phyloP scores from a whole-genome alignment of 2,888 invertebrate species.

The Cerceris ruficornis region DNA sequence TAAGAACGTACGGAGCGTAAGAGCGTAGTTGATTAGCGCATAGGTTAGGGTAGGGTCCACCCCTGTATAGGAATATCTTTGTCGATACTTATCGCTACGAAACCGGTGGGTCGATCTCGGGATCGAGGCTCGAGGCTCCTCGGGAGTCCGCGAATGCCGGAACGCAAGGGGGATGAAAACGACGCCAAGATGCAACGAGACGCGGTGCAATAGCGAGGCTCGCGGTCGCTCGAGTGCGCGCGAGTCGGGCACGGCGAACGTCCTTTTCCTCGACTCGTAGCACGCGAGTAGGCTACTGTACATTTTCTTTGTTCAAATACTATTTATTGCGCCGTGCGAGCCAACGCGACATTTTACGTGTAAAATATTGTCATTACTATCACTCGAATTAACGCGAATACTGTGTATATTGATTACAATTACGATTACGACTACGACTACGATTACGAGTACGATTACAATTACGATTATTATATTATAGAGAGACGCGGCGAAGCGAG shows the following conservation, averaged over 20 bases:
- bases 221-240: conserved; percentile 49
- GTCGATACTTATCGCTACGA: conserved; percentile 76
- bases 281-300: conserved; percentile 77
- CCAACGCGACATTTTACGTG: conserved; percentile 78
- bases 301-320: conserved; percentile 78
- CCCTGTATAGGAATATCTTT: conserved; percentile 81
- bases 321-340: conserved; percentile 80
- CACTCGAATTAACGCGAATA: conserved; percentile 79
- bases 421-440: conserved; percentile 65
- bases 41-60: conserved; percentile 74
- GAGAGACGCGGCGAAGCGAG: conserved; percentile 23
- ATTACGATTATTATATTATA: conserved; percentile 66
- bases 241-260: conserved; percentile 44
- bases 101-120: conserved; percentile 64
- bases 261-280: conserved; percentile 54
- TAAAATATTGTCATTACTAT: conserved; percentile 81
- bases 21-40: conserved; percentile 77
- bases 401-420: conserved; percentile 78
- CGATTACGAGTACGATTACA: conserved; percentile 69
- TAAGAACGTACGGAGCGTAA: conserved; percentile 61
- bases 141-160: conserved; percentile 38
- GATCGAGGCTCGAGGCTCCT: conserved; percentile 48
- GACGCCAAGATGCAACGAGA: conserved; percentile 23
- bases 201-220: conserved; percentile 74
- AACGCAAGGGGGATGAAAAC: conserved; percentile 16